Conservation (phyloP, 2,888 invertebrate genomes). For the Stratiomys singularior region DNA sequence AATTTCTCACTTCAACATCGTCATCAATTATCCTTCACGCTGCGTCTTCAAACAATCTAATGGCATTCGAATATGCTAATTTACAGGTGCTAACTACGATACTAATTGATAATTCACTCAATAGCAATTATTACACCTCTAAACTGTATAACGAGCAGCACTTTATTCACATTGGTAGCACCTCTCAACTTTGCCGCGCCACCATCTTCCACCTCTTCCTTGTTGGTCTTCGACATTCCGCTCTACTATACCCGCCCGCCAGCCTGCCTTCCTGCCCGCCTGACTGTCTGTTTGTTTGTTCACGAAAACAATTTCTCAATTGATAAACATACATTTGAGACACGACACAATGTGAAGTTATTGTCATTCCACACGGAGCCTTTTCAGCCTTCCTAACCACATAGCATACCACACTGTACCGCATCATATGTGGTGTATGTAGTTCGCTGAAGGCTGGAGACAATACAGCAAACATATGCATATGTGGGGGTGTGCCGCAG, state of each 20-base stretch:
- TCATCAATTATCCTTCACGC: background rate
- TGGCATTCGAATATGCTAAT: constrained; percentile 43
- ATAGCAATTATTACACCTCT: constrained; percentile 43
- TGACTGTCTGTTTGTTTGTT: constrained; percentile 27
- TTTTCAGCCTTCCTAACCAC: background rate
- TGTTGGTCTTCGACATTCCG: background rate
- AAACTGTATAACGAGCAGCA: constrained; percentile 39
- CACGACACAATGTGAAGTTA: constrained; percentile 27
- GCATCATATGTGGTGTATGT: background rate
- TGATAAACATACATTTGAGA: constrained; percentile 30
- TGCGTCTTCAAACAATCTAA: constrained; percentile 1
- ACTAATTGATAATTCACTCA: constrained; percentile 42
- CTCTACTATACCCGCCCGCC: background rate
- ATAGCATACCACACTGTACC: too few species aligned
- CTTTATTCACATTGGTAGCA: constrained; percentile 10
- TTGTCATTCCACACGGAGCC: constrained; percentile 25
- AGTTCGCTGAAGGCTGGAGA: background rate
- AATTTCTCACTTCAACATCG: background rate
- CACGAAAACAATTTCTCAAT: constrained; percentile 41
- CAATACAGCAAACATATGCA: background rate
- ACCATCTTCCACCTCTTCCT: background rate
- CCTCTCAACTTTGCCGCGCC: background rate
- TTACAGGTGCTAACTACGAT: constrained; percentile 37
- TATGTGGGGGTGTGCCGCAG: background rate
- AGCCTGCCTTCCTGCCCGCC: background rate